Evolutionary conservation across 2,888 invertebrate genomes (phyloP).

Genomic region (Pollenia labialis): DNA sequence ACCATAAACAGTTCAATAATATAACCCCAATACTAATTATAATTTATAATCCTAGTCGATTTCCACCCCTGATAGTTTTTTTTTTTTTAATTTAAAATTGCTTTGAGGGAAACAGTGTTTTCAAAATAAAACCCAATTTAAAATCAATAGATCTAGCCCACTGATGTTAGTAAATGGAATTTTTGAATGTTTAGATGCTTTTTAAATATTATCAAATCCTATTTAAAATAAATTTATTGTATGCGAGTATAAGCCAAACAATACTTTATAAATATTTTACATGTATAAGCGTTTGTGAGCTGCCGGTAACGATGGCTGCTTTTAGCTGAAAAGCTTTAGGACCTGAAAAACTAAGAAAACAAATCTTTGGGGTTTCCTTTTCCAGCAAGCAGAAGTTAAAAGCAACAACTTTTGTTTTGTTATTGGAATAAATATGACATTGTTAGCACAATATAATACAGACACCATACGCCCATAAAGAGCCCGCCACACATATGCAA

Average conservation of each 20-base stretch:
- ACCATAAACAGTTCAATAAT: too few species aligned
- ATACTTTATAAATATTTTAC: constrained; percentile 18
- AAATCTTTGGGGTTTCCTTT: not conserved
- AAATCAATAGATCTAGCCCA: constrained; percentile 61
- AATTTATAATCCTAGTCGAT: too few species aligned
- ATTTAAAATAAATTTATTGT: constrained; percentile 53
- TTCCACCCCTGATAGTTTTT: too few species aligned
- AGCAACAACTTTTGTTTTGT: constrained; percentile 41
- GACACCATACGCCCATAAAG: constrained; percentile 30
- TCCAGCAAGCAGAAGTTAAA: constrained; percentile 29
- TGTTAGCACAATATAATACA: constrained; percentile 70
- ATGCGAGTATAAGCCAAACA: constrained; percentile 1
- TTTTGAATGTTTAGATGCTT: constrained; percentile 55
- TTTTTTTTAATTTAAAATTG: constrained; percentile 1
- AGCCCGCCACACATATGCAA: not conserved
- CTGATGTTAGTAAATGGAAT: constrained; percentile 52
- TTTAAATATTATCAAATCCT: constrained; percentile 70
- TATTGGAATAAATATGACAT: constrained; percentile 54
- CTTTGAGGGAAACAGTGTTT: constrained; percentile 30
- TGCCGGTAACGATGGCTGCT: not conserved
- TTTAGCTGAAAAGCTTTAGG: constrained; percentile 14
- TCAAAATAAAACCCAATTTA: constrained; percentile 3
- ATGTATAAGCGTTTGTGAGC: constrained; percentile 3
- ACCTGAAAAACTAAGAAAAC: not conserved
- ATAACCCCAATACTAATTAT: too few species aligned